Evolutionary conservation across 1,140 invertebrate genomes (phyloP).

Genomic region (Brachionus asplanchnoidis): DNA sequence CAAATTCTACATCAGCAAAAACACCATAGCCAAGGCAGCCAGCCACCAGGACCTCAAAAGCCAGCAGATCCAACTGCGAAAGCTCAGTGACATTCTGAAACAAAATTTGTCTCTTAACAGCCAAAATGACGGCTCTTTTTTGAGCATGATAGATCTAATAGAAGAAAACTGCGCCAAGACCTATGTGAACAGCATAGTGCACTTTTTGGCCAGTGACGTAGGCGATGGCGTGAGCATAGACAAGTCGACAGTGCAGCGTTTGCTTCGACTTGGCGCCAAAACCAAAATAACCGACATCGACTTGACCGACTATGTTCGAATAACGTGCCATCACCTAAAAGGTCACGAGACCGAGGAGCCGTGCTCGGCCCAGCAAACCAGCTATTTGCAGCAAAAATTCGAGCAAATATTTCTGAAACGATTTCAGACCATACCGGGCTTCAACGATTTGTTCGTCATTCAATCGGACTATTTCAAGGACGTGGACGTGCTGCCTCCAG

Average conservation of each 20-base stretch:
- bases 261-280: neutral
- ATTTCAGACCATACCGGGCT: neutral
- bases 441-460: constrained; percentile 35
- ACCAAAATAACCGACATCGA: constrained; percentile 3
- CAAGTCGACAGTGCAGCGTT: neutral
- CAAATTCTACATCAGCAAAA: constrained; percentile 22
- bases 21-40: neutral
- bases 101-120: neutral
- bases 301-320: constrained; percentile 20
- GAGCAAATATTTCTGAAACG: constrained; percentile 21
- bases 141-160: constrained; percentile 9
- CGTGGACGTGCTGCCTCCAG: neutral
- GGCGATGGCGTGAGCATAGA: neutral
- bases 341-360: neutral
- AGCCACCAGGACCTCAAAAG: neutral
- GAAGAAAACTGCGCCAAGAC: constrained; percentile 16
- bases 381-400: constrained; percentile 6
- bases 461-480: neutral
- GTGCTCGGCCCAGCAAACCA: neutral
- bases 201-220: constrained; percentile 19
- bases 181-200: neutral
- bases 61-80: neutral
- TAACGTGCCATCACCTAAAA: neutral
- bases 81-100: neutral
- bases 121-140: neutral